These are phyloP conservation scores for Suncus etruscus DNA, from an alignment of 2,113 vertebrate genomes.

Conservation along the genomic window DNA sequence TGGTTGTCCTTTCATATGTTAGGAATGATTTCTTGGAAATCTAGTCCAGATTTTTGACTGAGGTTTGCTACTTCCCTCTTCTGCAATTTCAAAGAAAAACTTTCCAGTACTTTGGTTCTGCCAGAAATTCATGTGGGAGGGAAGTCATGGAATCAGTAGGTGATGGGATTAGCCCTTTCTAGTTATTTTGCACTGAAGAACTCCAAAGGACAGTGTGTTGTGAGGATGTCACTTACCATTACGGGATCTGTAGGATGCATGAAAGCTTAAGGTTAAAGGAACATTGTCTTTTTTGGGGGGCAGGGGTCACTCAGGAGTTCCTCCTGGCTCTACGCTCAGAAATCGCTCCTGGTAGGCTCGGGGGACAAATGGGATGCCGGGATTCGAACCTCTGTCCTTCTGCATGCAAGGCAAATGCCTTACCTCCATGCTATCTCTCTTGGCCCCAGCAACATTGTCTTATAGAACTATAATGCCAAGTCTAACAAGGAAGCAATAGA, in stretches of 20 bases:
- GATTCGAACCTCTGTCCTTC: no score
- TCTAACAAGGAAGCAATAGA: conserved; percentile 49
- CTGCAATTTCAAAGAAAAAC: conserved; percentile 70
- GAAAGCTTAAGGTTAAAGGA: conserved; percentile 41
- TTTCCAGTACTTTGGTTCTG: conserved; percentile 73
- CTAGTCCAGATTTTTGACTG: conserved; percentile 71
- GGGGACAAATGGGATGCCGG: no score
- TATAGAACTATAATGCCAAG: conserved; percentile 43
- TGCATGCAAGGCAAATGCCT: no score
- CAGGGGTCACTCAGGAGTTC: no score
- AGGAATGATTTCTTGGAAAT: conserved; percentile 81
- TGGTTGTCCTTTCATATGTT: conserved; percentile 77
- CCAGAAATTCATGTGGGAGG: background rate
- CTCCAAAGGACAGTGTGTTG: background rate
- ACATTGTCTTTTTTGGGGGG: no score
- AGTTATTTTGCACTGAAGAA: conserved; percentile 47
- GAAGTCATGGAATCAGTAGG: background rate
- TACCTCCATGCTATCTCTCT: no score
- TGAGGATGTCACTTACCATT: conserved; percentile 45
- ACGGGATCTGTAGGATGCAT: conserved; percentile 21
- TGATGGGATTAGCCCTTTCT: conserved; percentile 64
- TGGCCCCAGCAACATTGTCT: background rate
- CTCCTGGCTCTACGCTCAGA: no score
- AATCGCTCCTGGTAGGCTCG: no score
- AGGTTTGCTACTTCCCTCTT: conserved; percentile 71